These are phyloP conservation scores for Ptilorrhoa leucosticta DNA, from an alignment of 2,113 vertebrate genomes.

Conservation along the genomic window DNA sequence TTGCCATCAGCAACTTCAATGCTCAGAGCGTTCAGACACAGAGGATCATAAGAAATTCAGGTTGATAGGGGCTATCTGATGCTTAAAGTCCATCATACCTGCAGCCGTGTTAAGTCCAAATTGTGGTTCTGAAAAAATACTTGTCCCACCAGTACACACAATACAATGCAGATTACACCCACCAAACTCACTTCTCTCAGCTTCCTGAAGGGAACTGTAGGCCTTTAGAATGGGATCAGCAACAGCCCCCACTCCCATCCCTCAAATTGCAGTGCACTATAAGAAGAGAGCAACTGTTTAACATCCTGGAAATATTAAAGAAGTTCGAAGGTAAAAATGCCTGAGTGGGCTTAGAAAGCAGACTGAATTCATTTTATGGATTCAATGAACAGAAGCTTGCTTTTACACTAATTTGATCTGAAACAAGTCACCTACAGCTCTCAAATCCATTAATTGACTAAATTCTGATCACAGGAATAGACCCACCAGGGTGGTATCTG, in stretches of 20 bases:
- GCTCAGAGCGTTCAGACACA: neutral
- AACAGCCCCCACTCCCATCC: neutral
- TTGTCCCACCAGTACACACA: neutral
- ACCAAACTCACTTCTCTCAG: neutral
- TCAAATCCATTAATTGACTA: neutral
- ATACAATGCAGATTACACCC: neutral
- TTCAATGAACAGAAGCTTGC: neutral
- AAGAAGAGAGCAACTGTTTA: neutral
- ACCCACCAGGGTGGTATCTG: neutral
- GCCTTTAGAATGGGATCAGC: neutral
- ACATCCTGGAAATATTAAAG: neutral
- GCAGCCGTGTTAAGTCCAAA: neutral
- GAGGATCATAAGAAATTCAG: neutral
- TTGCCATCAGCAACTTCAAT: neutral
- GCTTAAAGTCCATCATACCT: neutral
- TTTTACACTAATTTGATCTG: neutral
- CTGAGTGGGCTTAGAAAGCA: neutral
- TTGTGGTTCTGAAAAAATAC: neutral
- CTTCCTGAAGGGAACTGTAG: neutral
- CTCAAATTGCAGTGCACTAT: neutral
- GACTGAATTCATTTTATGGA: neutral
- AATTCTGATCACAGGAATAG: neutral
- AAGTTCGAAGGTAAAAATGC: neutral
- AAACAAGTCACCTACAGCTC: neutral
- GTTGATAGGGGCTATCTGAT: neutral